Evolutionary conservation across 2,888 invertebrate species (phyloP), one percentile per base, ranked within the genome.

Genomic region (Polyploca ridens): DNA sequence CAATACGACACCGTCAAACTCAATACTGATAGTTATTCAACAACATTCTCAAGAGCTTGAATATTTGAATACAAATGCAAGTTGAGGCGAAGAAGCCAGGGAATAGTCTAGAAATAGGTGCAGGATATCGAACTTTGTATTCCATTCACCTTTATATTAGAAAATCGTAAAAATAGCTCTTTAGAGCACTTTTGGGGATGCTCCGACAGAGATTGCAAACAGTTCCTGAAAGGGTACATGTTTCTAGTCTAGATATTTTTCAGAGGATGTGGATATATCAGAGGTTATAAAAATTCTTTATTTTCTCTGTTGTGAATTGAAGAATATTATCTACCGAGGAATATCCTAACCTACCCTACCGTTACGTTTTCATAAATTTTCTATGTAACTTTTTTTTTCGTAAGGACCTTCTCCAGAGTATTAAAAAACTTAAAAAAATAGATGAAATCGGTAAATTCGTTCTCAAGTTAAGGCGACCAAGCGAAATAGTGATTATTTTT

Each of bases 1-100:
- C 41, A 67, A 69, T 69, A 68, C 63, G 69, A 75, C 77, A 74
- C 74, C 72, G 10, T 41, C 3, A 41, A 41, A 41, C 41, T 41
- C 38, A 38, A 10, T 38, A 38, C 10, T 11, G 41, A 77, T 76
- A 76, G 73, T 74, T 71, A 77, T 77, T 76, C 77, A 76, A 79
- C 72, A 73, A 72, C 72, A 74, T 76, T 75, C 75, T 66, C 75
- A 69, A 75, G 76, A 76, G 76, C 70, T 74, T 69, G 77, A 78
- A 83, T 81, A 84, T 84, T 83, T 84, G 83, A 86, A 86, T 86
- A 84, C 75, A 82, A 85, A 87, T 86, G 81, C 75, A 77, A 65
- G 68, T 76, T 74, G 76, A 54, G 10, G 19, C 54, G n/a, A 70
- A 78, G 71, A 79, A 77, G 77, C 76, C 83, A 69, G 79, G 76